Base-by-base conservation (phyloP, 2,113 vertebrate species). In the Cranoglanis bouderius region DNA sequence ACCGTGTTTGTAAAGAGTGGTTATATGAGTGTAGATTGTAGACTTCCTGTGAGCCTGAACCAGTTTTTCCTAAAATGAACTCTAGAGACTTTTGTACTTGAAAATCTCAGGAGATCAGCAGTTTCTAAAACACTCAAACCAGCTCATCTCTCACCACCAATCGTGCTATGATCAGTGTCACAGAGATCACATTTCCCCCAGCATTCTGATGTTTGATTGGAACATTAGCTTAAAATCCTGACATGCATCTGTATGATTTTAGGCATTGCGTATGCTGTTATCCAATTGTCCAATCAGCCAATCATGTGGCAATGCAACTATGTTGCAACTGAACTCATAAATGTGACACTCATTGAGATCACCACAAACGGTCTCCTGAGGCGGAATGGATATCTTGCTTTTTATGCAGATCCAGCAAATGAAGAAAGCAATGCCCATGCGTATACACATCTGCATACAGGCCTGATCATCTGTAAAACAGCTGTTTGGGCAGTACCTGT, bases 401-500 rank as follows among this genome's bases (percentile, higher is more conserved):
- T 75, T 75, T 24, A 75, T 43, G 35, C 38, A 40, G 72, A 75
- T 26, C 38, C 21, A 75, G 3, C 72, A 75, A 75, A 75, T 24
- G 21, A 49, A 0, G 43, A 78, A 78, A 78, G 29, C 16, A 53
- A 32, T 87, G 78, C 75, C 65, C 63, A 82, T 35, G 18, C n/a
- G 40, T 49, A 87, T 67, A 55, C 29, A 82, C 43, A 43, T 74
- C 63, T 57, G 19, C 82, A 51, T 57, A 46, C 74, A 82, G 88
- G 61, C 63, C 38, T 88, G 89, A 92, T 93, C 92, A 93, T 86
- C 91, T 88, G 88, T 63, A 89, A 92, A 92, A 87, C 61, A 87
- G 85, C 92, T 93, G 94, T 94, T 92, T 95, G 94, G 86, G 65
- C 93, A 89, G 87, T 92, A 94, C 90, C 92, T 93, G 91, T 65